These are phyloP conservation scores for Crypturellus undulatus DNA, from an alignment of 2,113 vertebrate species.

Conservation along the genomic window DNA sequence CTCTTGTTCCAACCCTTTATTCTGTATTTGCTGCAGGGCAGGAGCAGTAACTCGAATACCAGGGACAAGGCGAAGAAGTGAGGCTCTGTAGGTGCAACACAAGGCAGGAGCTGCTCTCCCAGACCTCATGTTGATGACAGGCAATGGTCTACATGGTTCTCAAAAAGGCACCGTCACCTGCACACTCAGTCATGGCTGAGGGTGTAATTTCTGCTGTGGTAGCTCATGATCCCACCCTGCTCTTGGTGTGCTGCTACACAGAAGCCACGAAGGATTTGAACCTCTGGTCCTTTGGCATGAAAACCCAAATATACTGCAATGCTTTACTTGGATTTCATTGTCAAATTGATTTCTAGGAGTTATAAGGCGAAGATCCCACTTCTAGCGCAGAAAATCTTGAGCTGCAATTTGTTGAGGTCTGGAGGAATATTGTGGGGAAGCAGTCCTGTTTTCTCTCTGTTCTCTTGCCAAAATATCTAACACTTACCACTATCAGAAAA, in stretches of 20 bases:
- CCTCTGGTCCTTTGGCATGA: fast-evolving
- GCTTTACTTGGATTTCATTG: background rate
- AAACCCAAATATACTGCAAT: background rate
- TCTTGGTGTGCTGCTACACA: background rate
- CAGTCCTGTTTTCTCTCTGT: background rate
- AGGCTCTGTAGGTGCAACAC: background rate
- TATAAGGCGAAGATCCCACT: background rate
- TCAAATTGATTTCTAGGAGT: background rate
- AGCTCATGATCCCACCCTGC: background rate
- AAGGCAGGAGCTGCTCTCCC: background rate
- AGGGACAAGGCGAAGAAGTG: background rate
- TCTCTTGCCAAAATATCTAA: background rate
- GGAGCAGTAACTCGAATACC: background rate
- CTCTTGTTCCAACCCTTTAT: background rate
- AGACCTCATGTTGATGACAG: background rate
- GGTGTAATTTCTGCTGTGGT: background rate
- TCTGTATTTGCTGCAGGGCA: background rate
- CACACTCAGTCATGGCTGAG: background rate
- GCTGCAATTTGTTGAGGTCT: background rate
- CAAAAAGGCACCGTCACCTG: background rate
- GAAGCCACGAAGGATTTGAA: background rate
- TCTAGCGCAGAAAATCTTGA: background rate
- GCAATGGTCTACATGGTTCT: background rate
- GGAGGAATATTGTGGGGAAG: background rate
- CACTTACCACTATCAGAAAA: background rate